Base-by-base conservation (phyloP, 2,113 vertebrate species). In the Meriones unguiculatus region DNA sequence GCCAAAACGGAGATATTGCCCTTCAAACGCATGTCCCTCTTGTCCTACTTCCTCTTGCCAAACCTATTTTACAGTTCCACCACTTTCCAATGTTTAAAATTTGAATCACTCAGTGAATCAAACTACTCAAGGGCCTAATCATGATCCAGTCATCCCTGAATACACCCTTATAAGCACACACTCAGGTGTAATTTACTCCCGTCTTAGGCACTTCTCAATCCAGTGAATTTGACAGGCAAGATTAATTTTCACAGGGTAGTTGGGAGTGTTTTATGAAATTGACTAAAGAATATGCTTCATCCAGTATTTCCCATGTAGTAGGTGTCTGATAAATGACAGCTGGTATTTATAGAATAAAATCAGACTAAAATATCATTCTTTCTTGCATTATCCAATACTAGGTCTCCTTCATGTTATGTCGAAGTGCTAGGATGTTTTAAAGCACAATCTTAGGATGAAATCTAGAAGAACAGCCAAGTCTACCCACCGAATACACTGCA, bases 401-500 rank as follows among this genome's bases (percentile, higher is more conserved):
- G 41, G 69, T 59, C 46, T n/a, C 46, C 94, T 86, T 81, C 81
- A 59, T 62, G 11, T 59, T 89, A 65, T n/a, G 28, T 91, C 77
- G 54, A 25, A 94, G 94, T 93, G 82, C 73, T 84, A 77, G 38
- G 57, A n/a, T 94, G 70, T 62, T 69, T 84, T 91, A 78, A 87
- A 89, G 4, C 41, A 62, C 87, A 35, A 72, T 86, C 17, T 78
- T 82, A 28, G 52, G 69, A 80, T 7, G 67, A 50, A 80, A 64
- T 50, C 10, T 77, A 64, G 46, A 82, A 64, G 46, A 82, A 38
- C 20, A 82, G 86, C 22, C 65, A 54, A 0, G 0, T 93, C 28
- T 59, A 77, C 22, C 69, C 20, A 12, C 32, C 50, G 91, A 82
- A 78, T 82, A 30, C 13, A 87, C 46, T 4, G 95, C 35, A 28